Conservation (phyloP, 1,140 invertebrate species). For the Eueides isabella region DNA sequence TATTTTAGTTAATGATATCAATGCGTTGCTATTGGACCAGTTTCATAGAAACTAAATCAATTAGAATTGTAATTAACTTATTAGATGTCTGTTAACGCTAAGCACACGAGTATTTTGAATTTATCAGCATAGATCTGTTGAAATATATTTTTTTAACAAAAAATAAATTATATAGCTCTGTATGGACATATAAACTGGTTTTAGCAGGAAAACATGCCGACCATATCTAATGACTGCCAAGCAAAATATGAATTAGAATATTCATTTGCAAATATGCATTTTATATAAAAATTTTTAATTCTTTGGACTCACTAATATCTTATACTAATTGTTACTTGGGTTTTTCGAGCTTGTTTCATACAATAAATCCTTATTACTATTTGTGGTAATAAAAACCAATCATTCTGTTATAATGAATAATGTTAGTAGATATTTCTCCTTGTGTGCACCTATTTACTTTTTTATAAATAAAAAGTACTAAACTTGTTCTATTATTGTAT, state of each 20-base stretch:
- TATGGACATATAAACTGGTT: conserved; percentile 27
- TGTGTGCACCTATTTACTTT: neutral
- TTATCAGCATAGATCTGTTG: neutral
- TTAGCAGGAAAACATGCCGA: conserved; percentile 21
- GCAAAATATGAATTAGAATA: neutral
- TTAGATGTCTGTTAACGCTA: neutral
- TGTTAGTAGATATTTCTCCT: neutral
- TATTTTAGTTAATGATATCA: neutral
- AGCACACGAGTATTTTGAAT: neutral
- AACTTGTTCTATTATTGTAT: too few relatives aligned
- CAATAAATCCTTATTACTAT: conserved; percentile 11
- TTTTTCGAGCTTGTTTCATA: conserved; percentile 13
- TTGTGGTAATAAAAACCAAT: conserved; percentile 1
- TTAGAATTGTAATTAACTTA: neutral
- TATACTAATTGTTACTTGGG: neutral
- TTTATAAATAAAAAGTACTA: neutral
- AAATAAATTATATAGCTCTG: neutral
- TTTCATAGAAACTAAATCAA: neutral
- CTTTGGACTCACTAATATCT: neutral
- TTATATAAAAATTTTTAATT: neutral
- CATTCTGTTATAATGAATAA: neutral
- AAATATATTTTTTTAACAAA: neutral
- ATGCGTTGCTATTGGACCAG: neutral
- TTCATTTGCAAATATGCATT: conserved; percentile 4
- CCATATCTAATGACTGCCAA: neutral